Evolutionary conservation across 2,888 invertebrate species (phyloP), one percentile per base, ranked within the genome.

Genomic region (Scaptomyza tumidula): DNA sequence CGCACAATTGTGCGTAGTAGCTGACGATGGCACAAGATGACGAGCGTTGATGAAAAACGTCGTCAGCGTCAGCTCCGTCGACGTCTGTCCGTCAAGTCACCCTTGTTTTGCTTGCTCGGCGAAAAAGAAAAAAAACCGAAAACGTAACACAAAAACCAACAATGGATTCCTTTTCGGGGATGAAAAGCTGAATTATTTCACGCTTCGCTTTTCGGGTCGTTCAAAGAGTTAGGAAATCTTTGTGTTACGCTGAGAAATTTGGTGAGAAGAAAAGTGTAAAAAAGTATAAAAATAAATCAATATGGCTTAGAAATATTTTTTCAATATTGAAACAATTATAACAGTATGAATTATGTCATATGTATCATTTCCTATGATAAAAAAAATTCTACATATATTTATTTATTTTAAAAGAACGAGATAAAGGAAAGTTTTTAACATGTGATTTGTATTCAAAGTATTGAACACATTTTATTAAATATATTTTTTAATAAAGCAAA

Each of bases 1-100:
- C 78, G 68, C 80, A 75, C 75, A 80, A 78, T 86, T 73, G 80
- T 84, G 88, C 81, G 81, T 87, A 75, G 16, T 41, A 16, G 73
- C 81, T 81, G 88, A 58, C 88, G 83, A 89, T 81, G 83, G 78
- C 84, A 85, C 77, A 87, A 89, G 85, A 87, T 89, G 90, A 90
- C 89, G 88, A 89, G 82, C 83, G 80, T 75, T 89, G 89, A 83
- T 89, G 90, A 90, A 82, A 85, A 89, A 71, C 80, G 82, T 83
- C 77, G 82, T 69, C 79, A 60, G 46, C 70, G 81, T 68, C 75
- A 60, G 35, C 64, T 48, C 63, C 78, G 79, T 83, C 83, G 88
- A 87, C 88, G 90, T 77, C 88, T 90, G 89, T 90, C 86, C 86
- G 65, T 90, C 90, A 90, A 84, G 81, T 82, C 89, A 90, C 88